Percentiles rank a stretch among this genome's conserved stretches.
Evolutionary conservation across 2,797 vertebrate genomes (phyloP).

Genomic region (Basileuterus tristriatus): DNA sequence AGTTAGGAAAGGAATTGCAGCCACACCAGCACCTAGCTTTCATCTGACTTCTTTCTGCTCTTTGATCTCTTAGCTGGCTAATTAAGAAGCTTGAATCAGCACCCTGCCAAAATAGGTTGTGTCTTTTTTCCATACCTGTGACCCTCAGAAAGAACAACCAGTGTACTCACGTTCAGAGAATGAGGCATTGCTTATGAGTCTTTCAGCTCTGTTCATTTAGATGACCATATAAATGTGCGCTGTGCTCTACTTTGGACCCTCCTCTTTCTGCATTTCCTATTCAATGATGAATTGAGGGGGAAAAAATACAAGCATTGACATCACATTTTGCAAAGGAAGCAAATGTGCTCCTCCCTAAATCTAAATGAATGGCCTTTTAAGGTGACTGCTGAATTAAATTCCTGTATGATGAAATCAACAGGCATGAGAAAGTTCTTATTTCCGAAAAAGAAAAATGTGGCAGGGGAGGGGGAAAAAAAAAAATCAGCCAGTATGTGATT

Average conservation of each 20-base stretch:
- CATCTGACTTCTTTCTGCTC: slow-evolving; percentile 15
- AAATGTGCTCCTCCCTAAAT: slow-evolving; percentile 30
- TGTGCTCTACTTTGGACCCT: neutral
- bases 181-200: neutral
- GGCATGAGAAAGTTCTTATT: slow-evolving; percentile 27
- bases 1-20: neutral
- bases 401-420: slow-evolving; percentile 49
- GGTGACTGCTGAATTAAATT: slow-evolving; percentile 58
- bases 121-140: neutral
- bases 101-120: neutral
- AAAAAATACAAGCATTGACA: neutral
- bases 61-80: slow-evolving; percentile 36
- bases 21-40: slow-evolving; percentile 31
- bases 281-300: neutral
- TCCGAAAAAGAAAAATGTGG: slow-evolving; percentile 17
- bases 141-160: neutral
- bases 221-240: neutral
- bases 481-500: neutral
- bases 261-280: neutral
- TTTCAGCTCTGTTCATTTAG: neutral
- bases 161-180: neutral
- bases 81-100: slow-evolving; percentile 34
- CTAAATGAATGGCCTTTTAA: slow-evolving; percentile 64
- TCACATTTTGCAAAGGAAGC: slow-evolving; percentile 46
- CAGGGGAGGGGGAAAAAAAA: neutral